Conservation (phyloP, 2,113 vertebrate species). For the Psammodynastes pulverulentus region DNA sequence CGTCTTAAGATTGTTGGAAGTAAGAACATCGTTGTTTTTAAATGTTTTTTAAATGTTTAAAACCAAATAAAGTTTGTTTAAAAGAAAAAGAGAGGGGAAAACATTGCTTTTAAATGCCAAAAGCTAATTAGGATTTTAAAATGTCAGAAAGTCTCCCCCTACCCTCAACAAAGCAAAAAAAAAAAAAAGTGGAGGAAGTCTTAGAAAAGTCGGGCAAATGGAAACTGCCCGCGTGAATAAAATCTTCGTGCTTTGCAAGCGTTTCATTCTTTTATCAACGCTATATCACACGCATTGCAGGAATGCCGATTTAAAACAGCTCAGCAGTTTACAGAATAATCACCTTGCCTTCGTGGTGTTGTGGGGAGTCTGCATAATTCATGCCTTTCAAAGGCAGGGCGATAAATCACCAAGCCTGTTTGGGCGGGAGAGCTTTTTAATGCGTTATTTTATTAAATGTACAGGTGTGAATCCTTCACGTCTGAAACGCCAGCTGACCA, state of each 20-base stretch:
- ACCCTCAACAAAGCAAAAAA: neutral
- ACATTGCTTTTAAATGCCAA: too few relatives aligned
- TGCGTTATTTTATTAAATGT: neutral
- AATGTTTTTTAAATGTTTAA: too few relatives aligned
- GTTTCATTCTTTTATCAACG: neutral
- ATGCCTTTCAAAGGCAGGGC: neutral
- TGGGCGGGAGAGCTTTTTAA: neutral
- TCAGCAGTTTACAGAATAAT: neutral
- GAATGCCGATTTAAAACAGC: neutral
- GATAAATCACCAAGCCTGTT: neutral
- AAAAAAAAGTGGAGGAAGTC: neutral
- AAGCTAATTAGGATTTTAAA: too few relatives aligned
- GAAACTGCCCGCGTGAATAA: neutral
- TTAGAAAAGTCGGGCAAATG: neutral
- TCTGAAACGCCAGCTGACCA: neutral
- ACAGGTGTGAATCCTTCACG: neutral
- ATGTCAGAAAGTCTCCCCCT: neutral
- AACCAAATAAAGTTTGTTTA: too few relatives aligned
- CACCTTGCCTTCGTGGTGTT: neutral
- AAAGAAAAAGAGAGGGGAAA: too few relatives aligned
- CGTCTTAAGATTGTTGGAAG: too few relatives aligned
- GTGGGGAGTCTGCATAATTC: neutral
- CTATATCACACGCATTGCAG: neutral
- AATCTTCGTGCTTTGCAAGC: neutral
- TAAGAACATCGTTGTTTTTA: too few relatives aligned